phyloP scores from a whole-genome alignment of 2,797 vertebrate genomes.

The Danio albolineatus region DNA sequence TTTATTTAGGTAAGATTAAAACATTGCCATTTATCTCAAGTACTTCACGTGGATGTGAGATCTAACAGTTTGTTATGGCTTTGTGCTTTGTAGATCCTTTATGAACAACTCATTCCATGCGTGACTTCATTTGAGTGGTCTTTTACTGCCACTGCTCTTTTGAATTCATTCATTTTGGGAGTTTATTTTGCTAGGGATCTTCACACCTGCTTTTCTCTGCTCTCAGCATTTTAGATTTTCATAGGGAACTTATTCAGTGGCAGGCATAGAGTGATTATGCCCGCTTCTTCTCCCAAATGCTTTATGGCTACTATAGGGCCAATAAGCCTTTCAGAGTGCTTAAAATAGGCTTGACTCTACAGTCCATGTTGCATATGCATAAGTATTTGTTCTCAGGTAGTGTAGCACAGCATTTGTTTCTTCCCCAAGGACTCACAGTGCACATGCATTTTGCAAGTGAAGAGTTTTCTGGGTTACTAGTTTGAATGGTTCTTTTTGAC shows the following conservation, averaged over 20 bases:
- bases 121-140: neutral
- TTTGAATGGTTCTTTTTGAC: neutral
- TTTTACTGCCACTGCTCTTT: neutral
- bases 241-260: neutral
- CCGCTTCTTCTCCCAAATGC: neutral
- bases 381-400: constrained; percentile 3
- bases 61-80: neutral
- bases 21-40: neutral
- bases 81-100: neutral
- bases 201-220: neutral
- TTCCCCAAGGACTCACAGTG: neutral
- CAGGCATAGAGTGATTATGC: constrained; percentile 6
- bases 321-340: neutral
- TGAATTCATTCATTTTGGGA: constrained; percentile 1
- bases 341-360: constrained; percentile 17
- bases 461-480: neutral
- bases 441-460: too few relatives aligned
- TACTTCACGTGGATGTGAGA: constrained; percentile 3
- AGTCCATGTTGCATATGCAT: neutral
- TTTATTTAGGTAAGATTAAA: neutral
- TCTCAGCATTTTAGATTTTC: neutral
- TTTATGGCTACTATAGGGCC: constrained; percentile 3
- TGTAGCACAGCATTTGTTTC: neutral
- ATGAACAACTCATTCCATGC: neutral
- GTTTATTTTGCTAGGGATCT: neutral